Percentiles rank a stretch among this genome's conserved stretches.
phyloP scores from a whole-genome alignment of 1,140 invertebrate genomes.

The Physella acuta region DNA sequence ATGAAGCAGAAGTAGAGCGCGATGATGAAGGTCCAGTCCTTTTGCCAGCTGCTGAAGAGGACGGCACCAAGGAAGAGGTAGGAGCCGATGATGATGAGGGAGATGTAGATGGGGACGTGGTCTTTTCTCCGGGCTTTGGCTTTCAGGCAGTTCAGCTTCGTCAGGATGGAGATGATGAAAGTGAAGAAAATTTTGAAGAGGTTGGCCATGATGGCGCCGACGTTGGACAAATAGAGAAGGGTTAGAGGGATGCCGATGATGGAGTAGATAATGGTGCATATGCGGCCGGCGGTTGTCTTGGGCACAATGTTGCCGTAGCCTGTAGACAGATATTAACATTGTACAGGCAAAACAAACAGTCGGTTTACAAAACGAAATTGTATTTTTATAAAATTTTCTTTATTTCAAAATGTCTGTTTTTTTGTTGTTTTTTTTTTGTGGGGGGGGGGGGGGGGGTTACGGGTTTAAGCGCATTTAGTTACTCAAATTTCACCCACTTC shows the following conservation, averaged over 20 bases:
- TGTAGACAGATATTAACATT: no score
- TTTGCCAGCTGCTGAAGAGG: neutral
- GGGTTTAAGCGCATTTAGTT: no score
- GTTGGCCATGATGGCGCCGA: slow-evolving; percentile 67
- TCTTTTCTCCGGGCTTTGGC: slow-evolving; percentile 6
- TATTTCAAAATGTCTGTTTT: no score
- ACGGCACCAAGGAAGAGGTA: neutral
- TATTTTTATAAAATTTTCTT: no score
- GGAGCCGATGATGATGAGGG: neutral
- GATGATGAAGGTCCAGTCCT: slow-evolving; percentile 74
- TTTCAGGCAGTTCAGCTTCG: slow-evolving; percentile 28
- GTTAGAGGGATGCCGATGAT: slow-evolving; percentile 94
- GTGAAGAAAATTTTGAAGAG: slow-evolving; percentile 49
- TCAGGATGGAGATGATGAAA: no score
- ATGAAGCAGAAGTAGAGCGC: slow-evolving; percentile 82
- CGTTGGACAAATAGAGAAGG: slow-evolving; percentile 84
- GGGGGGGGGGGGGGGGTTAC: no score
- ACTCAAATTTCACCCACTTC: no score
- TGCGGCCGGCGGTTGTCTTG: slow-evolving; percentile 82
- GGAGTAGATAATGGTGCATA: slow-evolving; percentile 89
- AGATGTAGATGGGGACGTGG: neutral
- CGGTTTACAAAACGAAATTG: no score
- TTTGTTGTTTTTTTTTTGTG: no score
- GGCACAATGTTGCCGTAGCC: slow-evolving; percentile 93
- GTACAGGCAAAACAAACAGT: no score